These are phyloP conservation scores for Fratercula arctica DNA, from an alignment of 2,797 vertebrate genomes.

Conservation along the genomic window DNA sequence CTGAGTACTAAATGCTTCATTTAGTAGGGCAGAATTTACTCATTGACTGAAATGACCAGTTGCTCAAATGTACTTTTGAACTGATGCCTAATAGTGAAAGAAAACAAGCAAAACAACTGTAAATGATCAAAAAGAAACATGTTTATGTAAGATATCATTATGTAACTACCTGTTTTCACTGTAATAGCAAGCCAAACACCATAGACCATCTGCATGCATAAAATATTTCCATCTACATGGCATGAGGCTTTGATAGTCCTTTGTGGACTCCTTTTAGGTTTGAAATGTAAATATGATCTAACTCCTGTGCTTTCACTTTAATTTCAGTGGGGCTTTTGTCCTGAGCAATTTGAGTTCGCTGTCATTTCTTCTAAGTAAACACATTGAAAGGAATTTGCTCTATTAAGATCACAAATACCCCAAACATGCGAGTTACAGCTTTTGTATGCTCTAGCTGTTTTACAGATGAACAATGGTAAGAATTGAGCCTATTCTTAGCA, in stretches of 20 bases:
- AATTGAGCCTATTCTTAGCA: neutral
- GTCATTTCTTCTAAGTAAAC: neutral
- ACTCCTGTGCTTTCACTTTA: neutral
- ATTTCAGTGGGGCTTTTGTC: neutral
- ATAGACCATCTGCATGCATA: neutral
- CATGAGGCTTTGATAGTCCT: neutral
- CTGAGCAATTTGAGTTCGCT: neutral
- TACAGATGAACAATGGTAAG: neutral
- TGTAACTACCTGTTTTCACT: conserved; percentile 1
- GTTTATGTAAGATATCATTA: neutral
- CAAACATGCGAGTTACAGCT: neutral
- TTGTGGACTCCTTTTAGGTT: neutral
- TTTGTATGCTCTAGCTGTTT: neutral
- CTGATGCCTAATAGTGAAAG: neutral
- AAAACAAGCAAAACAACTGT: neutral
- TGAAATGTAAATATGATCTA: conserved; percentile 16
- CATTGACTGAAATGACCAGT: neutral
- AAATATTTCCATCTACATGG: conserved; percentile 19
- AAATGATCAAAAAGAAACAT: conserved; percentile 2
- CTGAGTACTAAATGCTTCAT: neutral
- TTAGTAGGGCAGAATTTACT: neutral
- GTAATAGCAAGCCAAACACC: conserved; percentile 4
- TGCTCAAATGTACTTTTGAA: conserved; percentile 3
- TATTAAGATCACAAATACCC: neutral
- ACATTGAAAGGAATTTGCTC: neutral